phyloP scores from a whole-genome alignment of 1,140 invertebrate species.

The Conus betulinus region DNA sequence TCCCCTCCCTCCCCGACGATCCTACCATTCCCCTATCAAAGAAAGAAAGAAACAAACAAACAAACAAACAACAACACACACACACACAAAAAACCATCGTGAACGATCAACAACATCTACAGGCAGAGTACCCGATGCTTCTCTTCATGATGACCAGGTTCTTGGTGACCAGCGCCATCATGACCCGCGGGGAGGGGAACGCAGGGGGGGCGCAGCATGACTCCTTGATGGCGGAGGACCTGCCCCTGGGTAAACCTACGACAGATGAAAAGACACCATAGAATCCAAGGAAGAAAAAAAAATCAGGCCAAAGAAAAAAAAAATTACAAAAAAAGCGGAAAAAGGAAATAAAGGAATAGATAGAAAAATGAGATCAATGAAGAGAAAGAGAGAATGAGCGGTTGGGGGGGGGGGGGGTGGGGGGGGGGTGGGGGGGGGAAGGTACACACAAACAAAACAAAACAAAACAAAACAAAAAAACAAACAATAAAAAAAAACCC shows the following conservation, averaged over 20 bases:
- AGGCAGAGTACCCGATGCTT: constrained; percentile 85
- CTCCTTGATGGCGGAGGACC: neutral
- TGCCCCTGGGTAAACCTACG: constrained; percentile 7
- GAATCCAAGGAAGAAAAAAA: neutral
- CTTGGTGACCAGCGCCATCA: constrained; percentile 88
- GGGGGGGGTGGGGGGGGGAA: neutral
- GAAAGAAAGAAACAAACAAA: no score
- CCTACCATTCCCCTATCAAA: no score
- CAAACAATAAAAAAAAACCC: no score
- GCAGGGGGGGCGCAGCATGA: constrained; percentile 34
- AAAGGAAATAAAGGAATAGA: neutral
- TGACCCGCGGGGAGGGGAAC: constrained; percentile 58
- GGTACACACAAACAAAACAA: no score
- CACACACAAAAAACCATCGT: no score
- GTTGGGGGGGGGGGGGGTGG: neutral
- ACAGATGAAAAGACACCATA: neutral
- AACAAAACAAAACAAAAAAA: neutral
- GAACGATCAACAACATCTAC: no score
- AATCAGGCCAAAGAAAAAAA: neutral
- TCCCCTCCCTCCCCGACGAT: no score
- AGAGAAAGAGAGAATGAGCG: constrained; percentile 6
- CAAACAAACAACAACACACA: no score
- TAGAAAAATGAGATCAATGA: neutral
- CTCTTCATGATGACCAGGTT: constrained; percentile 95
- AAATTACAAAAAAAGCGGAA: neutral